These are phyloP conservation scores for Neodiprion fabricii DNA, from an alignment of 1,140 invertebrate genomes.

Conservation along the genomic window DNA sequence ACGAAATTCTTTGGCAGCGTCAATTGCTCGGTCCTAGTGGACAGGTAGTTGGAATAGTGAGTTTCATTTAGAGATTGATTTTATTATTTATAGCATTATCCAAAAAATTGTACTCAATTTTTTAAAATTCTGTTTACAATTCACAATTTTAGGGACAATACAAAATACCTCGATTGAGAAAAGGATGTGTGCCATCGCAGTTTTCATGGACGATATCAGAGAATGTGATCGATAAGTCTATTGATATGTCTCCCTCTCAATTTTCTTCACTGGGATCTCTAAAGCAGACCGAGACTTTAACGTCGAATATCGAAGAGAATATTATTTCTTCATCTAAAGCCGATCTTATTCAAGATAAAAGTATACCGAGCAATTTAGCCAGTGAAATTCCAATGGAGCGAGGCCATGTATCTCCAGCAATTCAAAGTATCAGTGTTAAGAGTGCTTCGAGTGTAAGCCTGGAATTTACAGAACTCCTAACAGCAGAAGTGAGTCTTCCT, in stretches of 20 bases:
- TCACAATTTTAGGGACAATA: not conserved
- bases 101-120: not conserved
- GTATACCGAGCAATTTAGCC: not conserved
- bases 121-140: not conserved
- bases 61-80: not conserved
- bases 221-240: too few relatives aligned
- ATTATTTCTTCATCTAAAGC: not conserved
- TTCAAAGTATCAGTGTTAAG: too few relatives aligned
- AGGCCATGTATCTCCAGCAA: too few relatives aligned
- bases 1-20: conserved; percentile 16
- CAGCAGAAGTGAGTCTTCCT: not conserved
- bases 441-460: not conserved
- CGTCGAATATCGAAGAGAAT: not conserved
- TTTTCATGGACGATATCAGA: not conserved
- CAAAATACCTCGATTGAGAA: conserved; percentile 15
- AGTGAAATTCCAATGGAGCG: not conserved
- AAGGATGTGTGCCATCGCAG: conserved; percentile 7
- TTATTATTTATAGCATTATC: conserved; percentile 1
- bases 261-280: too few relatives aligned
- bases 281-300: not conserved
- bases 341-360: not conserved
- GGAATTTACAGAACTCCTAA: not conserved
- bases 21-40: not conserved
- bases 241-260: too few relatives aligned
- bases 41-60: conserved; percentile 8